Evolutionary conservation across 2,113 vertebrate species (phyloP).

Genomic region (Sisor rabdophorus): DNA sequence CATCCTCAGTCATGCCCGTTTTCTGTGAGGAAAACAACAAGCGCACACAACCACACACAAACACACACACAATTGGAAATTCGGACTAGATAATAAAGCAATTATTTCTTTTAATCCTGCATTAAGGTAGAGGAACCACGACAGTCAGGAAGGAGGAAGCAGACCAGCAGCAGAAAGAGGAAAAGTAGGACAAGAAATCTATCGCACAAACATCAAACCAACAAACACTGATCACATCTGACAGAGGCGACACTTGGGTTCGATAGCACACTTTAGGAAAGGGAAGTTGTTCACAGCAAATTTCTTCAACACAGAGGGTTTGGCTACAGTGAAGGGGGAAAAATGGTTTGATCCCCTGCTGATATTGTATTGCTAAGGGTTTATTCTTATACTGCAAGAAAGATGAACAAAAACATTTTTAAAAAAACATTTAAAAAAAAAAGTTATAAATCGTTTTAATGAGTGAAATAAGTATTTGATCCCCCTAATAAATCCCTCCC

Average conservation of each 20-base stretch:
- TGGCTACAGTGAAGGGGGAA: slow-evolving; percentile 9
- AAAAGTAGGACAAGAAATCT: slow-evolving; percentile 11
- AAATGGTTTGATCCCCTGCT: background rate
- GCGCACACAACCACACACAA: slow-evolving; percentile 40
- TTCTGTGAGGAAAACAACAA: slow-evolving; percentile 69
- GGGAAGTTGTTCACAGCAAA: background rate
- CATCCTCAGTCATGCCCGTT: slow-evolving; percentile 97
- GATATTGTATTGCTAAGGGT: background rate
- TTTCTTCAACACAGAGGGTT: background rate
- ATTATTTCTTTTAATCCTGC: background rate
- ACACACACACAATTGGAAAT: slow-evolving; percentile 15
- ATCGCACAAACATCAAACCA: slow-evolving; percentile 25
- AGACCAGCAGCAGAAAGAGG: slow-evolving; percentile 26
- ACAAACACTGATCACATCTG: slow-evolving; percentile 30
- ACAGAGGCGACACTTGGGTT: slow-evolving; percentile 11
- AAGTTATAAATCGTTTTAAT: too few relatives aligned
- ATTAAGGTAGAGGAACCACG: background rate
- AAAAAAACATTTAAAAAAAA: too few relatives aligned
- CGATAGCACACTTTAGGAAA: slow-evolving; percentile 1
- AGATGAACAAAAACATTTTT: too few relatives aligned
- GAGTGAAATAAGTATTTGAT: too few relatives aligned
- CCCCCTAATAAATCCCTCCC: too few relatives aligned
- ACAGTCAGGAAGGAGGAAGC: slow-evolving; percentile 18
- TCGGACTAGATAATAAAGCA: background rate
- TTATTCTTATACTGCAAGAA: slow-evolving; percentile 15